Base-by-base conservation (phyloP, 2,113 vertebrate genomes). In the Nibea albiflora region DNA sequence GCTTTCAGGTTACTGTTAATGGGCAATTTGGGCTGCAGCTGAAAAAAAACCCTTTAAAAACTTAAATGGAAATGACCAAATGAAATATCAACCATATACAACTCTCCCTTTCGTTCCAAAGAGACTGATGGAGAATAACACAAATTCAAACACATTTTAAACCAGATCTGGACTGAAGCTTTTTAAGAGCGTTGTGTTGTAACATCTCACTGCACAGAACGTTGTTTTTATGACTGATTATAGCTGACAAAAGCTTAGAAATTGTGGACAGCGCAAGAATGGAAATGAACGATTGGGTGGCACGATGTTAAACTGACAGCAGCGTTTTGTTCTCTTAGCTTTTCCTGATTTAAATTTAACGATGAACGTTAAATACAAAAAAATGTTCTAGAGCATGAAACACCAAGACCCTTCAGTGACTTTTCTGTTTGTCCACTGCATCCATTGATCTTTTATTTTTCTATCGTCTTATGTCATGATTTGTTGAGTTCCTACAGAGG, bases 1-100 rank as follows among this genome's bases (percentile, higher is more conserved):
- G 47, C 47, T 85, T 85, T 50, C 53, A 80, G 49, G 28, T 80
- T 79, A 67, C 17, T 3, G 5, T 65, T 84, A 87, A 90, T 67
- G 72, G 61, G 35, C 60, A 69, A 72, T 73, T 58, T 7, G 56
- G 61, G 52, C 39, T 28, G 76, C 11, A 42, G 60, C 24, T 56
- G 35, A 22, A 57, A 57, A 81, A 39, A 35, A 35, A 35, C 1
- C 3, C 17, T 1, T 35, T 3, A 47, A 16, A 50, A 60, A 54
- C 5, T 54, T 31, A 50, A 77, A 61, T 69, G 60, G 46, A 85
- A 85, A 73, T 66, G 62, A 67, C 3, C 46, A 50, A 62, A 66
- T 78, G 49, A 67, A 69, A 79, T 52, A 81, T 57, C 20, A 56
- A 20, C 5, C 28, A 26, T 53, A 26, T 64, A 44, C 6, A 10